These are phyloP conservation scores for Mormyrus proboscirostris DNA, from an alignment of 2,797 vertebrate genomes.

Conservation along the genomic window DNA sequence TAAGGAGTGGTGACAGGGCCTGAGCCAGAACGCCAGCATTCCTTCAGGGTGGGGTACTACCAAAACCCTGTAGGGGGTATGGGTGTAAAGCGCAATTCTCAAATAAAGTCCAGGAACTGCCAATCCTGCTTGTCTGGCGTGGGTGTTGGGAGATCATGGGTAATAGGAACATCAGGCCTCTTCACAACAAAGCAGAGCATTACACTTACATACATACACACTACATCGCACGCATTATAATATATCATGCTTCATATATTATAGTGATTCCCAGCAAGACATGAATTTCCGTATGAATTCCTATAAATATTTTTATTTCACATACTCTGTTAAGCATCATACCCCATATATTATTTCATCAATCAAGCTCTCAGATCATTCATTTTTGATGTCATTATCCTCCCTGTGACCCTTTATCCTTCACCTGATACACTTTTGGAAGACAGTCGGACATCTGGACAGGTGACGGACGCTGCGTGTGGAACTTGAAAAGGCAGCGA, in stretches of 20 bases:
- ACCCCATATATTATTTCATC: not conserved
- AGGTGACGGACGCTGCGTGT: not conserved
- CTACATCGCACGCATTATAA: not conserved
- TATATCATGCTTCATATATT: slow-evolving; percentile 36
- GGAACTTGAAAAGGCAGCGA: not conserved
- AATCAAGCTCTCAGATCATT: not conserved
- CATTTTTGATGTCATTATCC: not conserved
- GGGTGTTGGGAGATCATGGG: slow-evolving; percentile 30
- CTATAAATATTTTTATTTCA: slow-evolving; percentile 51
- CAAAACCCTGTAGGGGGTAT: slow-evolving; percentile 47
- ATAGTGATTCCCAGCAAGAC: slow-evolving; percentile 48
- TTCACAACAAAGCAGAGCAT: not conserved
- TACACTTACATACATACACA: not conserved
- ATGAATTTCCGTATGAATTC: not conserved
- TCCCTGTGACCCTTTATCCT: not conserved
- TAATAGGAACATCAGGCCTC: slow-evolving; percentile 7
- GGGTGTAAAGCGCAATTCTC: not conserved
- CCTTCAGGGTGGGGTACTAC: slow-evolving; percentile 62
- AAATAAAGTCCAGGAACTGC: not conserved
- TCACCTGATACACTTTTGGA: not conserved
- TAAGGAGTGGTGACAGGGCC: slow-evolving; percentile 70
- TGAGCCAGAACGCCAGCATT: slow-evolving; percentile 69
- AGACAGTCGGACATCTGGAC: not conserved
- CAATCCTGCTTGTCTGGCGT: not conserved
- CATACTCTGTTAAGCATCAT: slow-evolving; percentile 34